Percentiles rank a stretch among this genome's conserved stretches.
Conservation (phyloP, 2,888 invertebrate genomes). For the Eilema sororculum region DNA sequence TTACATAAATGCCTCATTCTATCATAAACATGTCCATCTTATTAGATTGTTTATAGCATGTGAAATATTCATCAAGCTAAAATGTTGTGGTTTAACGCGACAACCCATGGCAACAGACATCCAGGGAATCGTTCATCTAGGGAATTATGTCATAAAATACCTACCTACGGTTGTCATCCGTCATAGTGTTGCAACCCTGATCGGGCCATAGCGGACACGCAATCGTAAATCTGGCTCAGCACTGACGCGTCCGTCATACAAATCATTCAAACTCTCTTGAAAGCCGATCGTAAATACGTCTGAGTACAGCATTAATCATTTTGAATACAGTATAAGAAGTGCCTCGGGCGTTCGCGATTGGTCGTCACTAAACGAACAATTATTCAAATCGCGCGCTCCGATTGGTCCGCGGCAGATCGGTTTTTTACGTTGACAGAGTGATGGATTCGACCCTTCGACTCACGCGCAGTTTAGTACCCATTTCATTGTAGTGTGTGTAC, state of each 20-base stretch:
- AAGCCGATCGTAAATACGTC: slow-evolving; percentile 78
- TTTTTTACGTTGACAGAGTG: slow-evolving; percentile 82
- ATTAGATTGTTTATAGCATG: slow-evolving; percentile 35
- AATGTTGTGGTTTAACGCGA: slow-evolving; percentile 40
- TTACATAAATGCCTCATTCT: slow-evolving; percentile 33
- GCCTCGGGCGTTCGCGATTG: slow-evolving; percentile 79
- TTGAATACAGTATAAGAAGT: slow-evolving; percentile 75
- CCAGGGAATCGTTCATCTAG: slow-evolving; percentile 60
- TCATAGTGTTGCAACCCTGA: slow-evolving; percentile 64
- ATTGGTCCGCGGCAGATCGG: slow-evolving; percentile 75
- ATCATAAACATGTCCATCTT: slow-evolving; percentile 38
- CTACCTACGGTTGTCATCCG: slow-evolving; percentile 61
- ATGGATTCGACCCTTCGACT: slow-evolving; percentile 85
- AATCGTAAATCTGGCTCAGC: slow-evolving; percentile 77
- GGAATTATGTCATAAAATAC: slow-evolving; percentile 68
- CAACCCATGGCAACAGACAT: slow-evolving; percentile 40
- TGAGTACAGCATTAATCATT: slow-evolving; percentile 80
- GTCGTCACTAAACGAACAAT: slow-evolving; percentile 80
- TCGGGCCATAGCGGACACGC: slow-evolving; percentile 70
- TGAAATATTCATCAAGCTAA: slow-evolving; percentile 42
- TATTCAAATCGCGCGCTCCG: slow-evolving; percentile 80
- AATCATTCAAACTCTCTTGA: slow-evolving; percentile 82
- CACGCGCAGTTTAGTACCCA: slow-evolving; percentile 71
- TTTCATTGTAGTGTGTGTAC: slow-evolving; percentile 67
- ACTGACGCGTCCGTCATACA: slow-evolving; percentile 76